Evolutionary conservation across 2,113 vertebrate genomes (phyloP).

Genomic region (Takifugu bimaculatus): DNA sequence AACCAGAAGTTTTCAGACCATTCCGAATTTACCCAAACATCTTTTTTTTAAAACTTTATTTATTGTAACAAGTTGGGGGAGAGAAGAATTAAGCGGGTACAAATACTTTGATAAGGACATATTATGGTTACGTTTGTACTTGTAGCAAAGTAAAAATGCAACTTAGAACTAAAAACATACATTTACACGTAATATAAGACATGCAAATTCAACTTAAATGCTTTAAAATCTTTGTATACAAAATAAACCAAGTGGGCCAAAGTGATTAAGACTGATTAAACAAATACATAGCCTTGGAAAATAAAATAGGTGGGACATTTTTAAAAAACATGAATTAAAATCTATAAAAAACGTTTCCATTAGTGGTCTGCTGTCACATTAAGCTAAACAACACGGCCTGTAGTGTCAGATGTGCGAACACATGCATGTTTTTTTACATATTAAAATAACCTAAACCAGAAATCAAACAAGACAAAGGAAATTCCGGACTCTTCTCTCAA

Average conservation of each 20-base stretch:
- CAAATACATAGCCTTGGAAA: constrained; percentile 55
- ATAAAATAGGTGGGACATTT: constrained; percentile 25
- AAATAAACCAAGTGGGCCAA: constrained; percentile 70
- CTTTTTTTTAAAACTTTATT: constrained; percentile 55
- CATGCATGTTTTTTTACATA: constrained; percentile 41
- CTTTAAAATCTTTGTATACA: constrained; percentile 68
- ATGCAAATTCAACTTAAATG: constrained; percentile 75
- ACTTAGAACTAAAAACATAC: constrained; percentile 64
- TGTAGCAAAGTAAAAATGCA: constrained; percentile 62
- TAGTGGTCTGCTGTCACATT: constrained; percentile 30
- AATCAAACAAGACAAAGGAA: constrained; percentile 26
- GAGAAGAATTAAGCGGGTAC: constrained; percentile 55
- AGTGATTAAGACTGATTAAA: constrained; percentile 63
- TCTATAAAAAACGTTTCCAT: constrained; percentile 22
- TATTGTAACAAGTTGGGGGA: constrained; percentile 65
- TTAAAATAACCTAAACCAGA: constrained; percentile 43
- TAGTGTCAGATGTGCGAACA: constrained; percentile 64
- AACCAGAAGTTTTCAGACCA: background rate
- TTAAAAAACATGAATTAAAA: constrained; percentile 21
- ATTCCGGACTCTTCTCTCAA: constrained; percentile 18
- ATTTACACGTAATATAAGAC: constrained; percentile 65
- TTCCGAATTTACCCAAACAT: background rate
- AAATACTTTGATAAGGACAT: constrained; percentile 67
- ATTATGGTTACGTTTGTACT: constrained; percentile 65
- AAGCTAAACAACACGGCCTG: constrained; percentile 37